phyloP scores from a whole-genome alignment of 2,797 vertebrate genomes.

The Lepilemur ruficaudatus region DNA sequence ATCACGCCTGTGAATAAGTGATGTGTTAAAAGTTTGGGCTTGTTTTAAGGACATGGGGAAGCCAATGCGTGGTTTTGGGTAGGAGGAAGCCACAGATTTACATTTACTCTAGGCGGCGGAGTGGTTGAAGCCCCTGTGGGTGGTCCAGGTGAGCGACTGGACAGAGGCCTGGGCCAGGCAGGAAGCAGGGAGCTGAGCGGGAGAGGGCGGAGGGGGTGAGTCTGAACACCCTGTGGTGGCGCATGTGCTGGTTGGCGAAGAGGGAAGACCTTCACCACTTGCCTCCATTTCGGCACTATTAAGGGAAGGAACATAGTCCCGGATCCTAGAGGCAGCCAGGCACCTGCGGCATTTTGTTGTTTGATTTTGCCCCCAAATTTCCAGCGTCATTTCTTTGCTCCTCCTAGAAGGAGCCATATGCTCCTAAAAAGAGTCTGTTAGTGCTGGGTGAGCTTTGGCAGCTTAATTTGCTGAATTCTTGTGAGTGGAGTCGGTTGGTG shows the following conservation, averaged over 20 bases:
- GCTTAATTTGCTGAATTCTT: neutral
- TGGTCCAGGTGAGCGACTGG: neutral
- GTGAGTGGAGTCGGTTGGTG: neutral
- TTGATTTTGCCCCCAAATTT: neutral
- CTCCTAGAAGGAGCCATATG: neutral
- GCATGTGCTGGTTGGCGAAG: no score
- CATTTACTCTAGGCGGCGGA: neutral
- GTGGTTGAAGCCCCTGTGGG: neutral
- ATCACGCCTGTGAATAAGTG: neutral
- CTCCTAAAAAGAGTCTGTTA: neutral
- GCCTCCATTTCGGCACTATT: neutral
- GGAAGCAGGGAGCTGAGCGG: neutral
- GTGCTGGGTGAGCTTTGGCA: neutral
- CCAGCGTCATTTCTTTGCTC: neutral
- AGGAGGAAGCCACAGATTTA: neutral
- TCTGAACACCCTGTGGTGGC: neutral
- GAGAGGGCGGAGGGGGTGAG: neutral
- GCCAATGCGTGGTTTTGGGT: neutral
- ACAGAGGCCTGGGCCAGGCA: neutral
- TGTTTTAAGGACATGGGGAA: neutral
- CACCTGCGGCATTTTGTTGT: neutral
- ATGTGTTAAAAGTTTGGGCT: neutral
- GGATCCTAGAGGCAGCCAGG: neutral
- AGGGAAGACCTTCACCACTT: neutral
- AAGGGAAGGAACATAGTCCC: neutral